A percentile compares a stretch with the other conserved stretches of the same genome.
phyloP scores from a whole-genome alignment of 2,888 invertebrate genomes.

The Spodoptera exigua region DNA sequence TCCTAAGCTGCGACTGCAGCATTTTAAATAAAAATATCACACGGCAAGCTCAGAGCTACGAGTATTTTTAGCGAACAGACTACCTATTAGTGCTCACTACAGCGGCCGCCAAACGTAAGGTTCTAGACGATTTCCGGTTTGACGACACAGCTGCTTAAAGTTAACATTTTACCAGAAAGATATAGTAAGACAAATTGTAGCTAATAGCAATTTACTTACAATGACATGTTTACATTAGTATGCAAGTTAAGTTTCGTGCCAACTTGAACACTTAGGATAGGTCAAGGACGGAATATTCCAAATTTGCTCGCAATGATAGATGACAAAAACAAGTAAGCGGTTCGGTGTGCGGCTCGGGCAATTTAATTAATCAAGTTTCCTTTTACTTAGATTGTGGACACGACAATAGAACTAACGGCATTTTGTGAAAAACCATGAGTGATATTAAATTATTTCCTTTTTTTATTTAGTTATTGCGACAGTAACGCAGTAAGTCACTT shows the following conservation, averaged over 20 bases:
- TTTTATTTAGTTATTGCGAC: not conserved
- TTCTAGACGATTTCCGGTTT: conserved; percentile 13
- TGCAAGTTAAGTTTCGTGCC: no score
- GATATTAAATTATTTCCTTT: no score
- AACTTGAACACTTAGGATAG: conserved; percentile 1
- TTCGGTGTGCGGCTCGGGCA: not conserved
- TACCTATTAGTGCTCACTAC: conserved; percentile 19
- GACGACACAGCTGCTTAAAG: no score
- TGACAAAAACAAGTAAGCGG: conserved; percentile 1
- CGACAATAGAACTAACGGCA: no score
- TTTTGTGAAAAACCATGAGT: no score
- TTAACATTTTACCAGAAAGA: no score
- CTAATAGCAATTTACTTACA: no score
- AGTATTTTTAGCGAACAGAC: conserved; percentile 35
- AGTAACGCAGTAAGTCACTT: not conserved
- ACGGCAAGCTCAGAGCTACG: conserved; percentile 19
- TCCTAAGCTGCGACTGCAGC: conserved; percentile 8
- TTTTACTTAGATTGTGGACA: not conserved
- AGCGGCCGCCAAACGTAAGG: conserved; percentile 4
- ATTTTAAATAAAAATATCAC: conserved; percentile 34
- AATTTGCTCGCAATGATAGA: not conserved
- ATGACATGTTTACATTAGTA: no score
- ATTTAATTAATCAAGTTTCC: conserved; percentile 12
- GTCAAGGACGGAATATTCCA: conserved; percentile 7
- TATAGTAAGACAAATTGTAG: no score